A percentile compares a stretch with the other conserved stretches of the same genome.
These are phyloP conservation scores for Pecten maximus DNA, from an alignment of 2,888 invertebrate species.

Conservation along the genomic window DNA sequence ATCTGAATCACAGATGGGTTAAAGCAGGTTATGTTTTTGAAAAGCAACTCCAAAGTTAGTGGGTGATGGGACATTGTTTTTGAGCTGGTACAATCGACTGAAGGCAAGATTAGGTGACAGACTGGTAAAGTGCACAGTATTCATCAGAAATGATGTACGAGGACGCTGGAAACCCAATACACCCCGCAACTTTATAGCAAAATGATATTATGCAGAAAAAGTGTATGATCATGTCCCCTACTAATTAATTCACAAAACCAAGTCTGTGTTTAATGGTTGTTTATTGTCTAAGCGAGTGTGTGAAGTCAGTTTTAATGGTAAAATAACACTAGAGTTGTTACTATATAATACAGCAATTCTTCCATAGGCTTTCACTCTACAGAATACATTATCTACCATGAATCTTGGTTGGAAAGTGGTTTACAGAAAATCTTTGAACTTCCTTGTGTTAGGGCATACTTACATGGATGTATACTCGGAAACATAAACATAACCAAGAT, in stretches of 20 bases:
- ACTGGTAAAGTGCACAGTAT: not conserved
- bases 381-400: not conserved
- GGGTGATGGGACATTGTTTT: not conserved
- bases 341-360: not conserved
- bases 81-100: not conserved
- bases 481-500: not conserved
- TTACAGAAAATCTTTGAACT: not conserved
- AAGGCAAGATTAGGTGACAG: not conserved
- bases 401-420: not conserved
- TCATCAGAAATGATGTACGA: slow-evolving; percentile 24
- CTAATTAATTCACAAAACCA: not conserved
- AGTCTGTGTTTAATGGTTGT: slow-evolving; percentile 8
- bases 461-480: not conserved
- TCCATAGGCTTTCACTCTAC: not conserved
- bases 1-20: not conserved
- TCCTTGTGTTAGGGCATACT: not conserved
- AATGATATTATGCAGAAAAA: slow-evolving; percentile 27
- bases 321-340: slow-evolving; percentile 12
- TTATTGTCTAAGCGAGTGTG: slow-evolving; percentile 3
- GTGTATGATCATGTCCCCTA: slow-evolving; percentile 1
- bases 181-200: slow-evolving; percentile 12
- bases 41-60: not conserved
- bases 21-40: not conserved
- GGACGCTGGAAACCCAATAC: not conserved
- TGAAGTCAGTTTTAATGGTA: slow-evolving; percentile 5